A percentile compares a stretch with the other conserved stretches of the same genome.
These are phyloP conservation scores for Caenorhabditis sulstoni DNA, from an alignment of 2,888 invertebrate species.

Conservation along the genomic window DNA sequence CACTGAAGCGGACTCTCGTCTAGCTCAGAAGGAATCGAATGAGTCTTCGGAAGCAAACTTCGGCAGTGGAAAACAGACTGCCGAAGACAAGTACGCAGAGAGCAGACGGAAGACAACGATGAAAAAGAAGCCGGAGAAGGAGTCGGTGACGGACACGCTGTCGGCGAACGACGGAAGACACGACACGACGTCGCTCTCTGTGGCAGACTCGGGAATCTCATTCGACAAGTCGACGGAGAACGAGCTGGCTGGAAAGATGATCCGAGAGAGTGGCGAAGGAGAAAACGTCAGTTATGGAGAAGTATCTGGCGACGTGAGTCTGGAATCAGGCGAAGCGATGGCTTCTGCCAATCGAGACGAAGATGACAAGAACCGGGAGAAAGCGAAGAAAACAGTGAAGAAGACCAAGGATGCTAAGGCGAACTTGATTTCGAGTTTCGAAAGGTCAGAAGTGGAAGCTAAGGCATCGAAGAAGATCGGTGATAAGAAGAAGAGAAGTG, in stretches of 20 bases:
- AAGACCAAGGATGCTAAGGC: conserved; percentile 22
- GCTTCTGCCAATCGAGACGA: conserved; percentile 1
- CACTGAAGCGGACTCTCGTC: neutral
- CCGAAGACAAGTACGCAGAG: conserved; percentile 43
- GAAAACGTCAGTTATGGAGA: conserved; percentile 5
- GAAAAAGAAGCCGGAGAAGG: conserved; percentile 45
- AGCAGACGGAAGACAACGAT: conserved; percentile 30
- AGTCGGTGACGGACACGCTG: conserved; percentile 9
- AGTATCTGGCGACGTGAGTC: neutral
- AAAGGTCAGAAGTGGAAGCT: conserved; percentile 28
- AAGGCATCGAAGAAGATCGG: conserved; percentile 18
- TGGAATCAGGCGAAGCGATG: conserved; percentile 7
- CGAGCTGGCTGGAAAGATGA: conserved; percentile 15
- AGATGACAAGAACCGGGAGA: neutral
- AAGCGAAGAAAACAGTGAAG: conserved; percentile 9
- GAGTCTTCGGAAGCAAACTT: conserved; percentile 10
- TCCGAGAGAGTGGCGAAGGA: conserved; percentile 10
- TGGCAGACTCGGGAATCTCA: conserved; percentile 55
- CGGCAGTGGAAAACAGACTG: neutral
- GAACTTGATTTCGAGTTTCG: conserved; percentile 40
- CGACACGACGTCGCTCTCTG: conserved; percentile 49
- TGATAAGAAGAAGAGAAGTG: conserved; percentile 18
- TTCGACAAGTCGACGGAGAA: conserved; percentile 54
- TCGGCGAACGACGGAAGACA: conserved; percentile 20
- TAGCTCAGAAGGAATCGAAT: neutral